Conservation (phyloP, 2,888 invertebrate species). For the Aproaerema taeniolella region DNA sequence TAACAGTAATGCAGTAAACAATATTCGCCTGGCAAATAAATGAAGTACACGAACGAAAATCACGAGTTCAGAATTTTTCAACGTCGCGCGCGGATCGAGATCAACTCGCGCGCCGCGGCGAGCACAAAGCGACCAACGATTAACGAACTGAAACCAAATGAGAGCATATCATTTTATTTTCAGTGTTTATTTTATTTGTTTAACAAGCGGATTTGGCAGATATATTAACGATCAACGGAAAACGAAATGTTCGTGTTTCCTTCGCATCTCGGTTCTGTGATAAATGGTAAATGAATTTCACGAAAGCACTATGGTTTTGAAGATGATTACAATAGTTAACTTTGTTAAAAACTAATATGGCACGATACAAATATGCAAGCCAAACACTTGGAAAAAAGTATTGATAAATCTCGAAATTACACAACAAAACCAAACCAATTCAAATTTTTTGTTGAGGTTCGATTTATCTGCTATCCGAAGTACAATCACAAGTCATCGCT, state of each 20-base stretch:
- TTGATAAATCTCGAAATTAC: conserved; percentile 7
- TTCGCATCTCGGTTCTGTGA: no score
- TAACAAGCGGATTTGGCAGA: conserved; percentile 8
- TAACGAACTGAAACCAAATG: conserved; percentile 61
- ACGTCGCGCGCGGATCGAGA: conserved; percentile 58
- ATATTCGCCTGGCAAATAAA: conserved; percentile 62
- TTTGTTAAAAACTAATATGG: no score
- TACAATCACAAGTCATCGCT: conserved; percentile 56
- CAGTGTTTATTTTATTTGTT: conserved; percentile 30
- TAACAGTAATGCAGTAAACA: conserved; percentile 47
- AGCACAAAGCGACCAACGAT: conserved; percentile 59
- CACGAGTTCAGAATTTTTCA: conserved; percentile 72
- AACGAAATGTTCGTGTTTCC: no score
- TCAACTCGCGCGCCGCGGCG: conserved; percentile 45
- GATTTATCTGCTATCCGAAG: conserved; percentile 45
- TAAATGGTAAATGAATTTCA: no score
- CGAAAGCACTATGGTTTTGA: no score
- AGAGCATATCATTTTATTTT: conserved; percentile 57
- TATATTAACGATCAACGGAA: no score
- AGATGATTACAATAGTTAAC: no score
- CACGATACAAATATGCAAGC: not conserved
- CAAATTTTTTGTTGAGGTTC: conserved; percentile 9
- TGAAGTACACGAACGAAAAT: conserved; percentile 68
- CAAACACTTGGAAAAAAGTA: conserved; percentile 2
- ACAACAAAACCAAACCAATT: conserved; percentile 7